Base-by-base conservation (phyloP, 2,888 invertebrate species). In the Patella depressa region DNA sequence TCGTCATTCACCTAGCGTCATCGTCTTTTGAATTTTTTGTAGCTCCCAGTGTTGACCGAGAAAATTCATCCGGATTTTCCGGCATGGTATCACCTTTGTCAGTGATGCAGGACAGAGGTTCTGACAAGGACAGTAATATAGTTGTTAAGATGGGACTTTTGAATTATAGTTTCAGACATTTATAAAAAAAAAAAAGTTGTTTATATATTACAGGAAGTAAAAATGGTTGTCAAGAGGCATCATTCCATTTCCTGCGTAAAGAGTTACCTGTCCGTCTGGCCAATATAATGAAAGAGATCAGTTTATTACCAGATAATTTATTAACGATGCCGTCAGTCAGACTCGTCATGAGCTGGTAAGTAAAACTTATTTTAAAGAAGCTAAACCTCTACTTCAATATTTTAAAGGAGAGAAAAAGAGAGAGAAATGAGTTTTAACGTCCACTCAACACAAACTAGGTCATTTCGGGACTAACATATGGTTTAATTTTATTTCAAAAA, bases 221-320 rank as follows among this genome's bases (percentile, higher is more conserved):
- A 79, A 86, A 87, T 77, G 90, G 88, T 72, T 87, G 88, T 79
- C 91, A 98, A 91, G 94, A 95, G 86, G 96, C 96, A 90, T 99
- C 98, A 0, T 99, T 95, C 91, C 93, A 97, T 85, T 99, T 99
- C 92, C 94, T 99, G 7, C 94, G 97, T 79, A 98, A 99, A 92
- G 99, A 99, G 93, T 93, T 99, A 79, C 98, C 99, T n/a, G 98
- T 98, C n/a, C 94, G 99, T 79, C 93, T 99, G 89, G 98, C 99
- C 75, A 99, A 99, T 92, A 99, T 99, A 88, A 99, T 99, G 99
- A 98, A 98, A 91, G 99, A 99, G 93, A 98, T 99, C 91, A 96
- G 97, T 74, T 93, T 99, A 65, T 93, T 99, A 11, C 99, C 99
- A 0, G 97, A 97, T 84, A 96, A 96, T 89, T 93, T 99, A 57